These are phyloP conservation scores for Nannospalax galili DNA, from an alignment of 2,113 vertebrate species.

Conservation along the genomic window DNA sequence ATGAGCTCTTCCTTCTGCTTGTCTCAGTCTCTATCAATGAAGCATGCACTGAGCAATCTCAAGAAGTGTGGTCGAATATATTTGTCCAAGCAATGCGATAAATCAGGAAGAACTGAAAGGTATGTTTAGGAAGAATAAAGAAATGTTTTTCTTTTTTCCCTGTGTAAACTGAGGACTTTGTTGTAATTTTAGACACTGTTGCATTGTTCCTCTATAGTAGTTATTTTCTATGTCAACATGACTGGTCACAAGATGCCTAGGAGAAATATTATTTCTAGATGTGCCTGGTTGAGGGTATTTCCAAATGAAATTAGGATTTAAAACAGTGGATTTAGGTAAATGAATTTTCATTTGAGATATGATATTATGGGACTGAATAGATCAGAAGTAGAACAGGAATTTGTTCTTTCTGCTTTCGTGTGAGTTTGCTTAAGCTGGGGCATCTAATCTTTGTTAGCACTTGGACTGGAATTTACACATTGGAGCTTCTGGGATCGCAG, in stretches of 20 bases:
- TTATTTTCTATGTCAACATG: not conserved
- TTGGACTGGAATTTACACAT: not conserved
- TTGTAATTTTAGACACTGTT: not conserved
- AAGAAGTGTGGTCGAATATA: not conserved
- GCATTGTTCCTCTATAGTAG: not conserved
- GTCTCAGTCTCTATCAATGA: not conserved
- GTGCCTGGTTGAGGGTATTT: not conserved
- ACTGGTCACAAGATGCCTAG: not conserved
- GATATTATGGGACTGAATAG: not conserved
- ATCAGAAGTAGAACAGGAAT: not conserved
- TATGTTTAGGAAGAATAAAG: not conserved
- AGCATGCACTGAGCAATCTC: slow-evolving; percentile 38
- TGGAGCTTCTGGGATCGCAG: not conserved
- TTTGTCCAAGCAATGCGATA: slow-evolving; percentile 5
- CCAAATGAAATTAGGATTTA: not conserved
- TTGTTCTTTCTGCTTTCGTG: not conserved
- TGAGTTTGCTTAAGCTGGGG: not conserved
- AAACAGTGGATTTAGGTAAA: not conserved
- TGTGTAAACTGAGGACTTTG: not conserved
- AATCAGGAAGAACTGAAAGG: slow-evolving; percentile 51
- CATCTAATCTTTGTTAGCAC: not conserved
- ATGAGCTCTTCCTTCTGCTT: not conserved
- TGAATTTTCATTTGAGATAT: not conserved
- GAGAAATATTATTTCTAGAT: not conserved
- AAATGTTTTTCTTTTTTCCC: not conserved